These are phyloP conservation scores for Anoplolepis gracilipes DNA, from an alignment of 1,140 invertebrate species.

Conservation along the genomic window DNA sequence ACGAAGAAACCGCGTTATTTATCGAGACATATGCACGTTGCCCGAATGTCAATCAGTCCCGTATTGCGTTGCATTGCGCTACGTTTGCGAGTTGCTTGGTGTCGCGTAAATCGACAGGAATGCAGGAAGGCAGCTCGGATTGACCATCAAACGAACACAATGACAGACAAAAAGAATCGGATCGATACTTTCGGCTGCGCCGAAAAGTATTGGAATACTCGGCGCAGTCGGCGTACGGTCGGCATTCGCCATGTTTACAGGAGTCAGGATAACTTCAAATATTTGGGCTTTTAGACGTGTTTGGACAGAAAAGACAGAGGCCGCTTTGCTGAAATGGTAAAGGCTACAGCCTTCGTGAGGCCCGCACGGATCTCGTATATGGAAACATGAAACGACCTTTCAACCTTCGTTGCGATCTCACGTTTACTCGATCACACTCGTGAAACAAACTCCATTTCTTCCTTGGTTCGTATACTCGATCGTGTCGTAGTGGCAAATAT, in stretches of 20 bases:
- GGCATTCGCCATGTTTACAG: conserved; percentile 73
- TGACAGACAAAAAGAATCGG: background rate
- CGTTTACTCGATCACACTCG: conserved; percentile 48
- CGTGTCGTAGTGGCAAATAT: background rate
- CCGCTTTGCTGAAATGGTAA: conserved; percentile 65
- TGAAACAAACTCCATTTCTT: background rate
- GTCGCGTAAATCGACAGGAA: conserved; percentile 27
- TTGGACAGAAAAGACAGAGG: conserved; percentile 76
- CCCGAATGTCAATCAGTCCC: conserved; percentile 58
- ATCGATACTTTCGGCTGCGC: too few species aligned
- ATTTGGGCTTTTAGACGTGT: conserved; percentile 83
- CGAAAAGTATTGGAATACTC: conserved; percentile 43
- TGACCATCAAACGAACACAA: background rate
- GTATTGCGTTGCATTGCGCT: conserved; percentile 5
- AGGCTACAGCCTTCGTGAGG: background rate
- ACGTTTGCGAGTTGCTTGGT: conserved; percentile 34
- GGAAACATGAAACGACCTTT: conserved; percentile 69
- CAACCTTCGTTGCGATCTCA: conserved; percentile 6
- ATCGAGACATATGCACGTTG: conserved; percentile 57
- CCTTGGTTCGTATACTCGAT: background rate
- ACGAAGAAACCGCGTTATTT: conserved; percentile 47
- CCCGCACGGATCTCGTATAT: background rate
- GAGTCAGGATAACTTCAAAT: conserved; percentile 80
- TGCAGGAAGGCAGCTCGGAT: conserved; percentile 21
- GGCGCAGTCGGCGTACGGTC: conserved; percentile 25